Evolutionary conservation across 2,888 invertebrate species (phyloP), one percentile per base, ranked within the genome.

Genomic region (Incurvaria masculella): DNA sequence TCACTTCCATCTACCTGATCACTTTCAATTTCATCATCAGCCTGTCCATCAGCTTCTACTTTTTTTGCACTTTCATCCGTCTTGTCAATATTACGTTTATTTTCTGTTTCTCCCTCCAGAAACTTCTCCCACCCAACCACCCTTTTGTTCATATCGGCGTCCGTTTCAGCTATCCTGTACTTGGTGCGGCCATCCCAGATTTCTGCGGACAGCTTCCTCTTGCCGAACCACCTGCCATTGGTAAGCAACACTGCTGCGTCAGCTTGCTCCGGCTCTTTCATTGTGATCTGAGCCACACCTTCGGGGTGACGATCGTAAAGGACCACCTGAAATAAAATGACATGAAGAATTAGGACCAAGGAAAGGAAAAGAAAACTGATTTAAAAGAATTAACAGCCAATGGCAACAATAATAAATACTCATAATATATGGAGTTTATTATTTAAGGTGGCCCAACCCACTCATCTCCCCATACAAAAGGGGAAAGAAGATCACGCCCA

Each of bases 171-270:
- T 59, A 96, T 86, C 67, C 88, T 89, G 71, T 89, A 96, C 68
- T 95, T 97, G 0, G 94, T 94, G 65, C 89, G 89, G 17, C 98
- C 98, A 75, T 99, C 97, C 94, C 95, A 98, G 53, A 90, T 86
- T 63, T 89, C 89, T 3, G 96, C 97, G 3, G 82, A 84, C 21
- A 99, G 82, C 67, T 89, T 84, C 38, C 92, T 80, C 63, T 94
- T 88, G 8, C 91, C 92, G 73, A 97, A 96, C 85, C 89, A 94
- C 38, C 97, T 81, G 1, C 92, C 91, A 68, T 97, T 90, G 62
- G 98, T 83, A 55, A 94, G 83, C 56, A 84, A 82, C 11, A 98
- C 85, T 44, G 94, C 96, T 49, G 87, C 83, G 72, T 98, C 97
- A 0, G 98, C 97, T 65, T 91, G 89, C 63, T 95, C 95, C 0